Evolutionary conservation across 2,797 vertebrate genomes (phyloP), one percentile per base, ranked within the genome.

Genomic region (Heliangelus exortis): DNA sequence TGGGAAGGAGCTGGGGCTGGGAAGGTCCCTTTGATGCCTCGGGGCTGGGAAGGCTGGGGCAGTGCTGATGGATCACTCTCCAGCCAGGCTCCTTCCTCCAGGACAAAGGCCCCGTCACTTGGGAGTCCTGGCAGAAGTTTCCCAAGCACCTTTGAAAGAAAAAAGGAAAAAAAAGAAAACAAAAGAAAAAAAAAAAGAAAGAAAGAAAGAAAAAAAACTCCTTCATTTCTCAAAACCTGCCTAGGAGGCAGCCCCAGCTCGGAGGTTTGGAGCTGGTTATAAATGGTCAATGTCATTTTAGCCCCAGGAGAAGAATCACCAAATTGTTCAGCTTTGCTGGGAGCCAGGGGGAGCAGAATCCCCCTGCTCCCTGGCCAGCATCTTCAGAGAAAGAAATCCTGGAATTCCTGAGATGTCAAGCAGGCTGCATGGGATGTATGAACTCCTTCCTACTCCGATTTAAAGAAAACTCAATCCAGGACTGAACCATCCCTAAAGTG

Each of bases 211-310:
- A 39, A 39, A 39, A 39, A 12, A 39, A 39, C 45, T 45, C 45
- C 3, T 98, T 98, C 97, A 97, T 97, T 96, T 98, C 97, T 98
- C 97, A 98, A 96, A 97, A 96, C 95, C 94, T 97, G 97, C 97
- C 95, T 89, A 65, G 36, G 96, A 98, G 98, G 97, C 97, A 95
- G 97, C 96, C 98, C 98, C 98, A 96, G 97, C 98, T 98, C 97
- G 93, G 97, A 29, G 28, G 77, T 67, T 66, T 62, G 84, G 84
- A 87, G 79, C 51, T 31, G 51, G 55, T 91, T 95, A 87, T 36
- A 95, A 94, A 92, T 91, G 90, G 80, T 36, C 23, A 33, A 89
- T 75, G 94, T 73, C 87, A 87, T 68, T 86, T 69, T 71, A 88
- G 82, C 75, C 88, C 85, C 26, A 58, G 78, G 74, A 90, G 92